Evolutionary conservation across 1,140 invertebrate species (phyloP), one percentile per base, ranked within the genome.

Genomic region (Tribolium madens): DNA sequence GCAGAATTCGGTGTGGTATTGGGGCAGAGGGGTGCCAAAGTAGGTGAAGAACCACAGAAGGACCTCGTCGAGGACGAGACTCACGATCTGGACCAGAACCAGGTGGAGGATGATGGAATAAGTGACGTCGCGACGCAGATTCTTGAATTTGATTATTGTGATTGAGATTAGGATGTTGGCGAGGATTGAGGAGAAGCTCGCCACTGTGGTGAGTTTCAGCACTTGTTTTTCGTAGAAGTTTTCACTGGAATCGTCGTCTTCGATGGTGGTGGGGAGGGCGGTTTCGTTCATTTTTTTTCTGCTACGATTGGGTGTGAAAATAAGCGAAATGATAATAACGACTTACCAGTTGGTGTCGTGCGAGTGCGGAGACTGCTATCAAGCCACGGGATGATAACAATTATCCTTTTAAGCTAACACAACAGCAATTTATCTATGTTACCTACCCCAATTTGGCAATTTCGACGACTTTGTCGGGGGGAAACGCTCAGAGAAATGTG

Each of bases 81-180:
- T 73, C 6, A 73, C 17, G n/a, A 57, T 36, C 31, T 79, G 71
- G 6, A 76, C n/a, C 5, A 79, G 31, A 14, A 70, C 46, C 33
- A 75, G 64, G 15, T 79, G 46, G 0, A 79, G 21, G 17, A 79
- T 17, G 15, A 76, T 79, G 0, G 50, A 69, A 17, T 76, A 76
- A 1, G 68, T 70, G n/a, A 69, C 76, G 26, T 74, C 47, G 6
- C 21, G 6, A 6, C 77, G 50, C 2, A 79, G 18, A 31, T 74
- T 64, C 33, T 60, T 72, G 17, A 76, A 76, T 53, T 76, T 79
- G n/a, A 76, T n/a, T n/a, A 79, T 79, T 5, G 74, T 74, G 21
- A 76, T 68, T 14, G 69, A 69, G 13, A 79, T 31, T 14, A 79
- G 15, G 33, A 73, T 36, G 17, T 73, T 69, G 4, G 64, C 52